Conservation (phyloP, 2,113 vertebrate genomes). For the Cervus canadensis region DNA sequence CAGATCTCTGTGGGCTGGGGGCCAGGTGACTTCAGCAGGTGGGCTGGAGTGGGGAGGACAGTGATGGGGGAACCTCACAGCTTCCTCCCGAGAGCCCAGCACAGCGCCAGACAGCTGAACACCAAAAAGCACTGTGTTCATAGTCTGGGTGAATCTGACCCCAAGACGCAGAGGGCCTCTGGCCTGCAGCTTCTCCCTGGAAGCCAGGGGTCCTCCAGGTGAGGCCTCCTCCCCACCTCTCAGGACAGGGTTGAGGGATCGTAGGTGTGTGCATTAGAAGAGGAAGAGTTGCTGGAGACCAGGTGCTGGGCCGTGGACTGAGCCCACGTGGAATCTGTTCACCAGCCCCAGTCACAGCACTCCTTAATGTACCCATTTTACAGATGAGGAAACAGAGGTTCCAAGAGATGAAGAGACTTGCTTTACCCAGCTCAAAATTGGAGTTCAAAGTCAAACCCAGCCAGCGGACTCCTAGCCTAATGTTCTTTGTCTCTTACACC, state of each 20-base stretch:
- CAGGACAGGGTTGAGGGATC: neutral
- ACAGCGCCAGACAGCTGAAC: fast-evolving
- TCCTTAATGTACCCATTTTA: neutral
- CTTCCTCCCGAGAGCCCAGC: neutral
- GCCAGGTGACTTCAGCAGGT: neutral
- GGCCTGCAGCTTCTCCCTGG: neutral
- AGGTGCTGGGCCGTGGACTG: neutral
- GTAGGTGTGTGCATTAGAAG: neutral
- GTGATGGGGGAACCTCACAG: no score
- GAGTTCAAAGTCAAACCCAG: neutral
- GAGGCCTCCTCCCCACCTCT: fast-evolving
- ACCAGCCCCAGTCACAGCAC: neutral
- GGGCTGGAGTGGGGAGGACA: neutral
- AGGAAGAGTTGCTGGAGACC: fast-evolving
- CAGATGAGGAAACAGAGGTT: neutral
- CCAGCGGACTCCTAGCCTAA: neutral
- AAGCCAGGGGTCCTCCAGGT: fast-evolving
- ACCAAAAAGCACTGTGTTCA: neutral
- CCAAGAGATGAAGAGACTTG: neutral
- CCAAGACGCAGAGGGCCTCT: fast-evolving
- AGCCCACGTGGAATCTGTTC: fast-evolving
- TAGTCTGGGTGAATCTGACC: no score
- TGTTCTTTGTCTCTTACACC: neutral
- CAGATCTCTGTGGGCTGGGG: neutral
- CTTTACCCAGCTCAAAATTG: neutral